Base-by-base conservation (phyloP, 2,888 invertebrate genomes). In the Micropterix aruncella region DNA sequence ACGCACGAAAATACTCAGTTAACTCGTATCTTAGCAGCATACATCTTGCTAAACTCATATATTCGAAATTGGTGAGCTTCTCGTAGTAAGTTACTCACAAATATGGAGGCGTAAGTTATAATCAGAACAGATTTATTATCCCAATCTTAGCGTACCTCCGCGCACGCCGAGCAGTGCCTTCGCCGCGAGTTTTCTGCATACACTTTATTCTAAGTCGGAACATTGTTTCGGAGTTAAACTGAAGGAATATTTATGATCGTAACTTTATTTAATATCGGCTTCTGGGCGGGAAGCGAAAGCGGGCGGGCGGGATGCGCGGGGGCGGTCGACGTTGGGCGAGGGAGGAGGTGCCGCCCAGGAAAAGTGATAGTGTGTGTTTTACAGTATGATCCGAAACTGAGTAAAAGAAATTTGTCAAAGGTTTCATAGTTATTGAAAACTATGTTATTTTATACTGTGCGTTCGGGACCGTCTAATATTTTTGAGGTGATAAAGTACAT, bases 231-330 rank as follows among this genome's bases (percentile, higher is more conserved):
- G 60, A 61, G 63, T 48, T 63, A 62, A 66, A 58, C 65, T 63
- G 61, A 66, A 68, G 65, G 64, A 66, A 66, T 70, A 71, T 71
- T 71, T 71, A 71, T 71, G 58, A 65, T 61, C 52, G 52, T 56
- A 70, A 71, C 68, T 70, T 71, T 71, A 67, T 71, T 70, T 70
- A 71, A 71, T 71, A 71, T 69, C 63, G 55, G 60, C 52, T 53
- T 44, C 40, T 37, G 54, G 47, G 37, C 40, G 53, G 56, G 56
- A 57, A 54, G 55, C 53, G 52, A 43, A 49, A 44, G 54, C 37
- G 27, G 41, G 38, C 37, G 27, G 27, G 27, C 7, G 12, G 12
- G 27, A 5, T 27, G 27, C 7, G 27, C 27, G 5, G 27, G 27
- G 27, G 27, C 27, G 27, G 27, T 5, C 27, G 27, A 12, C 7